Evolutionary conservation across 2,113 vertebrate species (phyloP).

Genomic region (Melanerpes aurifrons): DNA sequence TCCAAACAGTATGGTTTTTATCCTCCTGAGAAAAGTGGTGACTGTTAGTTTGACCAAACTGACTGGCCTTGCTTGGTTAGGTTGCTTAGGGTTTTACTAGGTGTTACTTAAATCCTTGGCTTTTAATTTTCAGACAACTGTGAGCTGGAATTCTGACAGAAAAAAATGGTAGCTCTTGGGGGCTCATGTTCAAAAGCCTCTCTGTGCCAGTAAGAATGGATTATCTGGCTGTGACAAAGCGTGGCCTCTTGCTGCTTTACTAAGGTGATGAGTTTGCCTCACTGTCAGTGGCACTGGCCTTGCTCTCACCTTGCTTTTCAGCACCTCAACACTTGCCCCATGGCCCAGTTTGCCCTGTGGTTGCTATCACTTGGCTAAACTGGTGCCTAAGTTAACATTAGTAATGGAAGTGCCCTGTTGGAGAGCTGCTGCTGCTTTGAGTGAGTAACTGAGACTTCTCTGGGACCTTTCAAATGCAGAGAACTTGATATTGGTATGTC

Average conservation of each 20-base stretch:
- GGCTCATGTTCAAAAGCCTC: background rate
- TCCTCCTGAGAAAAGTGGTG: background rate
- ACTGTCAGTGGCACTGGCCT: background rate
- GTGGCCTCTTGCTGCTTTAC: background rate
- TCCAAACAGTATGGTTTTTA: background rate
- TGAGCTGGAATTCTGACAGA: background rate
- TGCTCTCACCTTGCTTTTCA: background rate
- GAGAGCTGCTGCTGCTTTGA: background rate
- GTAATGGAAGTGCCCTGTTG: background rate
- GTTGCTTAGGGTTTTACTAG: background rate
- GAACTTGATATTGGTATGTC: background rate
- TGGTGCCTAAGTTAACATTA: accelerated
- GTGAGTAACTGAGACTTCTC: background rate
- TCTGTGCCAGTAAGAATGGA: background rate
- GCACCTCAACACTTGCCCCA: accelerated
- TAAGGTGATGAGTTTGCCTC: background rate
- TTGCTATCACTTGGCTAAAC: background rate
- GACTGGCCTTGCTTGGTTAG: background rate
- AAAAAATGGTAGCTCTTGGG: background rate
- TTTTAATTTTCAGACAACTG: background rate
- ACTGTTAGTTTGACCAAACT: background rate
- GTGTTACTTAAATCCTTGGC: background rate
- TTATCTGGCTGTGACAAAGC: background rate
- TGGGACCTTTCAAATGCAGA: background rate
- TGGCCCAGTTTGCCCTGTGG: background rate